A percentile compares a stretch with the other conserved stretches of the same genome.
Evolutionary conservation across 2,797 vertebrate species (phyloP).

Genomic region (Pseudochirops cupreus): DNA sequence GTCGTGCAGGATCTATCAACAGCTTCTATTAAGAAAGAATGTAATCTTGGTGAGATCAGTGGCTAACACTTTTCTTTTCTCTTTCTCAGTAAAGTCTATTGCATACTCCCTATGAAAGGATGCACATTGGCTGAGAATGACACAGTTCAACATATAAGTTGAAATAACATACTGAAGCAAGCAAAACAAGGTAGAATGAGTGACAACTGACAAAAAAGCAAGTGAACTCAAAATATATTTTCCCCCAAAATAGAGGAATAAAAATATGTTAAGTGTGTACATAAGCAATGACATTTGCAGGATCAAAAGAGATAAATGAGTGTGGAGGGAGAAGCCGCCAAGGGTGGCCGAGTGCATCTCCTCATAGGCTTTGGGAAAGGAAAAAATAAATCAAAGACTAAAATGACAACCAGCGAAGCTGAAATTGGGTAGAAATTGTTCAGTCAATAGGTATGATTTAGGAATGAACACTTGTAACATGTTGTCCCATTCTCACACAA

Average conservation of each 20-base stretch:
- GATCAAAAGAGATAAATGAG: slow-evolving; percentile 80
- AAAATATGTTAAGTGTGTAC: slow-evolving; percentile 83
- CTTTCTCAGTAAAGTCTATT: slow-evolving; percentile 87
- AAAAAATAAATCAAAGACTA: not conserved
- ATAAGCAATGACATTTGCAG: slow-evolving; percentile 79
- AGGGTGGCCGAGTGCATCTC: not conserved
- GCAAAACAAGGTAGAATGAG: slow-evolving; percentile 85
- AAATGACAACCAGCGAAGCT: not conserved
- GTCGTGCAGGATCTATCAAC: slow-evolving; percentile 89
- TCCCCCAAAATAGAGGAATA: slow-evolving; percentile 81
- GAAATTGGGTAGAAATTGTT: not conserved
- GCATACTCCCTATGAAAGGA: slow-evolving; percentile 82
- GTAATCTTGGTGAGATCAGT: slow-evolving; percentile 87
- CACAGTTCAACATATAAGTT: slow-evolving; percentile 82
- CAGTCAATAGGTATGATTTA: not conserved
- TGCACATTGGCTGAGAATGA: slow-evolving; percentile 83
- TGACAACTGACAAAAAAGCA: slow-evolving; percentile 85
- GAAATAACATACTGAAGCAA: slow-evolving; percentile 84
- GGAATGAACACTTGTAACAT: not conserved
- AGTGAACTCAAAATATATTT: slow-evolving; percentile 80
- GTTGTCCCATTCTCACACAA: not conserved
- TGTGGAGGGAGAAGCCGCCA: slow-evolving; percentile 49
- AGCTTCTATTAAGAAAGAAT: slow-evolving; percentile 88
- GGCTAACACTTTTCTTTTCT: slow-evolving; percentile 86
- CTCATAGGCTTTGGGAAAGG: not conserved